These are phyloP conservation scores for Buphagus erythrorhynchus DNA, from an alignment of 2,797 vertebrate species.

Conservation along the genomic window DNA sequence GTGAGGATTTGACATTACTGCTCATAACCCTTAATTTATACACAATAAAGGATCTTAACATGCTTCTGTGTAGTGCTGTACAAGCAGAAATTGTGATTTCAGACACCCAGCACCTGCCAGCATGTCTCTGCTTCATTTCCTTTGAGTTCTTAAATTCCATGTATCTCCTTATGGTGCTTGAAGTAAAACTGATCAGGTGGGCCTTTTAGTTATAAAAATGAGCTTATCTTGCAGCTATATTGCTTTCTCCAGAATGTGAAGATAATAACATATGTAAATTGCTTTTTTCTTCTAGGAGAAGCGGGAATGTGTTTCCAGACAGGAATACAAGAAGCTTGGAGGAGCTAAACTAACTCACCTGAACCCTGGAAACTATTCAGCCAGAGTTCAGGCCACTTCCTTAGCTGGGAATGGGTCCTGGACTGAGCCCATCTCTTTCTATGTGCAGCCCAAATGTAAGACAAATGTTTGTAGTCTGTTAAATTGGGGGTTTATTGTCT, in stretches of 20 bases:
- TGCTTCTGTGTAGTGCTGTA: background rate
- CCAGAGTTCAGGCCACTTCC: conserved; percentile 90
- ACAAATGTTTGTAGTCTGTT: background rate
- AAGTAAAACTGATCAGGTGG: background rate
- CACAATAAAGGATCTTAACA: background rate
- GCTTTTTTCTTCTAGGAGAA: conserved; percentile 79
- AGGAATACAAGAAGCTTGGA: conserved; percentile 85
- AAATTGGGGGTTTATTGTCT: background rate
- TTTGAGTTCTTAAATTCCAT: background rate
- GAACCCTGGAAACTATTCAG: conserved; percentile 92
- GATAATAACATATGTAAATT: background rate
- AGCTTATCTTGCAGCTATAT: background rate
- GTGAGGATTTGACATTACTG: conserved; percentile 74
- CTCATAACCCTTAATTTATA: background rate
- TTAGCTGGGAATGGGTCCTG: conserved; percentile 96
- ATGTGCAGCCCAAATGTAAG: conserved; percentile 91
- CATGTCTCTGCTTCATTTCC: background rate
- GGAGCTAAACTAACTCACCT: conserved; percentile 89
- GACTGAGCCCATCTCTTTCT: conserved; percentile 92
- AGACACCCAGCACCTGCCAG: background rate
- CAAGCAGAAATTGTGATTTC: background rate
- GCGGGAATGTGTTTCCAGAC: conserved; percentile 90
- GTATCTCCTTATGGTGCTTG: background rate
- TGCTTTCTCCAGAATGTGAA: background rate
- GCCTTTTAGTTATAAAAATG: background rate